Conservation (phyloP, 2,113 vertebrate species). For the Illadopsis cleaveri region DNA sequence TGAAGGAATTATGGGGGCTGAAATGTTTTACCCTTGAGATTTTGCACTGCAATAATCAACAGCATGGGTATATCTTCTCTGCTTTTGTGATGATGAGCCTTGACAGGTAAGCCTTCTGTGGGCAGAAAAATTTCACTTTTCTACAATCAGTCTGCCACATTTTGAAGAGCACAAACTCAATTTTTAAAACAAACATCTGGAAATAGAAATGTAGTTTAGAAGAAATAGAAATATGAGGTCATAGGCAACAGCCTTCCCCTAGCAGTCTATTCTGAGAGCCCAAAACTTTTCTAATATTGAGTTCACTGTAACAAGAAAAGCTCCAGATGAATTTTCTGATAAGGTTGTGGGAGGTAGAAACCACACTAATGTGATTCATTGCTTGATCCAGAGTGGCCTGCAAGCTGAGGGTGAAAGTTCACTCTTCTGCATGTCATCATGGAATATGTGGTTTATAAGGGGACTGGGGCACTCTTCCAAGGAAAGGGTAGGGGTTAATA, state of each 20-base stretch:
- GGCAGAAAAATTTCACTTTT: neutral
- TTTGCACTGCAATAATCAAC: neutral
- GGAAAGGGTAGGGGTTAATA: neutral
- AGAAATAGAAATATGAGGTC: neutral
- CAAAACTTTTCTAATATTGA: neutral
- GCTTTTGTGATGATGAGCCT: neutral
- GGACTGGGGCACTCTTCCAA: neutral
- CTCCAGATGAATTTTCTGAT: neutral
- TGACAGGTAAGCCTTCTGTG: neutral
- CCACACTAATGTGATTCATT: neutral
- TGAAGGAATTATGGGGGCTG: neutral
- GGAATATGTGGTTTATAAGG: neutral
- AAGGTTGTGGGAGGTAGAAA: neutral
- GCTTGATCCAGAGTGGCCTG: rapidly evolving
- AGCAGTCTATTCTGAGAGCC: neutral
- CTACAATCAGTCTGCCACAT: neutral
- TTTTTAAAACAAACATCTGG: constrained; percentile 26
- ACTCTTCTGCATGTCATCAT: neutral
- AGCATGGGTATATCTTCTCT: neutral
- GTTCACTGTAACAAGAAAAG: neutral
- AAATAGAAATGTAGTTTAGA: neutral
- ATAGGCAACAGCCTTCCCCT: neutral
- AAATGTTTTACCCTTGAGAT: neutral
- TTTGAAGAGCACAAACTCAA: neutral
- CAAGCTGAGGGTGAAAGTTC: neutral